Evolutionary conservation across 2,888 invertebrate species (phyloP).

Genomic region (Brachyopa scutellaris): DNA sequence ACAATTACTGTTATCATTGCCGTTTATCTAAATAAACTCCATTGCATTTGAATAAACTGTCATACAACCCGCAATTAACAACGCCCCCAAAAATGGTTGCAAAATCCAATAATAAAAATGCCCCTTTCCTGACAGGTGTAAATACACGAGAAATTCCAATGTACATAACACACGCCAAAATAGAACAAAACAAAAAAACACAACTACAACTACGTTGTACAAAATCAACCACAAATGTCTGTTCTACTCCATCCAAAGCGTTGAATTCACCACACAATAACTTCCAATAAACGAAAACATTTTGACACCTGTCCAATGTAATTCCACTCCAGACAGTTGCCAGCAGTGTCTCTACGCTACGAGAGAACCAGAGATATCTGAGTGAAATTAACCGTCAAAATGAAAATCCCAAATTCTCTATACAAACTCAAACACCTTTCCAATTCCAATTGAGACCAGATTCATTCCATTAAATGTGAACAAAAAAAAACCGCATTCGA

Average conservation of each 20-base stretch:
- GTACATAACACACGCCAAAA: too few relatives aligned
- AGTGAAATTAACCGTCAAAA: slow-evolving; percentile 30
- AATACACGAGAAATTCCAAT: neutral
- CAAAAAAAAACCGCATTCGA: slow-evolving; percentile 51
- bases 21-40: too few relatives aligned
- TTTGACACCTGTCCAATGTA: slow-evolving; percentile 66
- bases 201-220: too few relatives aligned
- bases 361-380: slow-evolving; percentile 4
- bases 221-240: slow-evolving; percentile 15
- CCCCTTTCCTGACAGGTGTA: slow-evolving; percentile 29
- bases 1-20: too few relatives aligned
- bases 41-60: too few relatives aligned
- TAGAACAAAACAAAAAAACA: neutral
- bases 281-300: neutral
- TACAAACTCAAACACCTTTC: slow-evolving; percentile 64
- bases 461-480: slow-evolving; percentile 35
- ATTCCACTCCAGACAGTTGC: slow-evolving; percentile 52
- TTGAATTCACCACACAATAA: slow-evolving; percentile 51
- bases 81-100: neutral
- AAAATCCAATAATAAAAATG: neutral
- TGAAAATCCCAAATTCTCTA: neutral
- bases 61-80: neutral
- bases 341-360: slow-evolving; percentile 35
- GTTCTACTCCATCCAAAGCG: slow-evolving; percentile 5
- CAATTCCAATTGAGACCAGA: slow-evolving; percentile 67